Evolutionary conservation across 2,113 vertebrate species (phyloP).

Genomic region (Dasyprocta punctata): DNA sequence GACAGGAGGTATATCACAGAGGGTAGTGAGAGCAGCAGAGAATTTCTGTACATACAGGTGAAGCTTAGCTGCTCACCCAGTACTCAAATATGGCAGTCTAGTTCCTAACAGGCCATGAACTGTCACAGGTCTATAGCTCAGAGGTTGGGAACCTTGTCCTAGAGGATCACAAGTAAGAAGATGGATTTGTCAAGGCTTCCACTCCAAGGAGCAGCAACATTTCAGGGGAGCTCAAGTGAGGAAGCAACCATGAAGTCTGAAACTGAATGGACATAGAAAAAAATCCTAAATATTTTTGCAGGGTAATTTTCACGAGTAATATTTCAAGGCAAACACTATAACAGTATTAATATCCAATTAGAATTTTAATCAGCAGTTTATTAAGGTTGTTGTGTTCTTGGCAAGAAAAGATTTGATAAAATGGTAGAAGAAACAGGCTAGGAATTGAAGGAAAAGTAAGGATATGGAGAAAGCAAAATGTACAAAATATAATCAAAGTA

Average conservation of each 20-base stretch:
- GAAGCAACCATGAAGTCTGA: background rate
- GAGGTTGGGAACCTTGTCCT: background rate
- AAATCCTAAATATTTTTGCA: background rate
- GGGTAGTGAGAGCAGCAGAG: background rate
- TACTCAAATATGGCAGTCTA: background rate
- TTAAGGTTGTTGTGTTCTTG: background rate
- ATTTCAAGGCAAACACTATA: background rate
- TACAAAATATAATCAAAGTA: background rate
- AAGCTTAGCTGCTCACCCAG: background rate
- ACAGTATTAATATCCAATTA: background rate
- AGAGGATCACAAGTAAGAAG: background rate
- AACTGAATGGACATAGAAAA: background rate
- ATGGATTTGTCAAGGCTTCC: background rate
- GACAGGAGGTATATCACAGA: background rate
- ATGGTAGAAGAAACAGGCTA: background rate
- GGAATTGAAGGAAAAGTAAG: background rate
- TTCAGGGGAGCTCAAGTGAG: background rate
- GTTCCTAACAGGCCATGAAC: background rate
- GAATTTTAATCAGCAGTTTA: background rate
- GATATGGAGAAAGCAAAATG: background rate
- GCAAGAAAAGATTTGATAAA: background rate
- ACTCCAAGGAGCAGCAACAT: background rate
- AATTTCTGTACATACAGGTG: background rate
- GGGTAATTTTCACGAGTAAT: background rate
- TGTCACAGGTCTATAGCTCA: background rate